phyloP scores from a whole-genome alignment of 2,888 invertebrate genomes.

The Caenorhabditis sp. region DNA sequence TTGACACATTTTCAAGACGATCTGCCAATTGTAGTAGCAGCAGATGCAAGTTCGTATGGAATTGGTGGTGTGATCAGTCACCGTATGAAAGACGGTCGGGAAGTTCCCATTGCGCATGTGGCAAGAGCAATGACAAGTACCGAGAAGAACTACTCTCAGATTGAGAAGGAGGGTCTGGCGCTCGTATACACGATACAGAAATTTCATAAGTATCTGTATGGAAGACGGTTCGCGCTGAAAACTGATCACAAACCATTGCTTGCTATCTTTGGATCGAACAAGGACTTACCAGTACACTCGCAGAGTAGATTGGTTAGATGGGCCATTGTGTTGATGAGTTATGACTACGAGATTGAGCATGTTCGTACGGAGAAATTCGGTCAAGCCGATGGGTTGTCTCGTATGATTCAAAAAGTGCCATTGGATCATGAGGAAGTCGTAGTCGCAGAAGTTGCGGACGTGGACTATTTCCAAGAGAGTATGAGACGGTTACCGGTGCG shows the following conservation, averaged over 20 bases:
- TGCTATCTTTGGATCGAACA: slow-evolving; percentile 23
- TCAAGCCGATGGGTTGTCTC: slow-evolving; percentile 20
- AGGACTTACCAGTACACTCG: slow-evolving; percentile 11
- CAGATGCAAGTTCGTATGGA: slow-evolving; percentile 6
- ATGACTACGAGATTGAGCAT: slow-evolving; percentile 20
- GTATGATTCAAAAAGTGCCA: slow-evolving; percentile 6
- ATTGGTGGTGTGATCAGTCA: slow-evolving; percentile 16
- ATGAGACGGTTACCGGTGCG: background rate
- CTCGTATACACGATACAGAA: slow-evolving; percentile 19
- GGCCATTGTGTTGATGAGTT: slow-evolving; percentile 16
- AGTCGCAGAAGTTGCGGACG: slow-evolving; percentile 8
- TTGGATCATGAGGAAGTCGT: slow-evolving; percentile 12
- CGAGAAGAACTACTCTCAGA: slow-evolving; percentile 25
- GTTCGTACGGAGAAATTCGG: slow-evolving; percentile 14
- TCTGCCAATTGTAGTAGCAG: slow-evolving; percentile 1
- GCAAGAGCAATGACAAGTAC: slow-evolving; percentile 11
- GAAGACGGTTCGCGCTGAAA: slow-evolving; percentile 18
- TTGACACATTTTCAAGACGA: slow-evolving; percentile 5
- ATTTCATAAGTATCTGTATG: slow-evolving; percentile 29
- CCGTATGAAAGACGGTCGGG: slow-evolving; percentile 14
- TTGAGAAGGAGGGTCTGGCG: slow-evolving; percentile 35
- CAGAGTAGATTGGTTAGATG: slow-evolving; percentile 14
- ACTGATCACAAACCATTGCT: slow-evolving; percentile 38
- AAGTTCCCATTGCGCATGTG: slow-evolving; percentile 14
- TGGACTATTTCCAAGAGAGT: background rate